A percentile compares a stretch with the other conserved stretches of the same genome.
Evolutionary conservation across 2,888 invertebrate species (phyloP).

Genomic region (Melanargia galathea): DNA sequence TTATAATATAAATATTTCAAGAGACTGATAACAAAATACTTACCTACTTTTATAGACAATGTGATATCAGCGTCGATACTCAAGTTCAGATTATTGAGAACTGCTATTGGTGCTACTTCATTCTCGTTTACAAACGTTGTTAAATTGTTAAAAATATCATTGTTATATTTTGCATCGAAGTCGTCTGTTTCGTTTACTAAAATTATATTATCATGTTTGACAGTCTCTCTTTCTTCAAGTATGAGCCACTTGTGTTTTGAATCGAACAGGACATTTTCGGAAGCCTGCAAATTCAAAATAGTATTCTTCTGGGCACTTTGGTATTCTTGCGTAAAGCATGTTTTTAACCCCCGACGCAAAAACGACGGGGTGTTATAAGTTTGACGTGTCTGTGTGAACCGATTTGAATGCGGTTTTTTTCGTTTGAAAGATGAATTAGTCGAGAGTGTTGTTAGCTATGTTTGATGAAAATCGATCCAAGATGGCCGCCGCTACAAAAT

Average conservation of each 20-base stretch:
- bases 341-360: no score
- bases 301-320: no score
- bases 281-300: constrained; percentile 52
- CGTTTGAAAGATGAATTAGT: no score
- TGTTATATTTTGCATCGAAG: not conserved
- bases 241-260: constrained; percentile 58
- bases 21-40: not conserved
- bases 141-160: no score
- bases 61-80: constrained; percentile 59
- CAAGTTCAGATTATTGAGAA: constrained; percentile 49
- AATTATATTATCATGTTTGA: not conserved
- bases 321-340: no score
- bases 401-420: no score
- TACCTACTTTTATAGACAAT: constrained; percentile 44
- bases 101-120: constrained; percentile 27
- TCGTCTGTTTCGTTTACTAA: not conserved
- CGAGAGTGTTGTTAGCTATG: no score
- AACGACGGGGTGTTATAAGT: no score
- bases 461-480: no score
- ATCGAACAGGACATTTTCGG: constrained; percentile 52
- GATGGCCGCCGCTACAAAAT: no score
- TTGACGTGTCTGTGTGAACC: no score
- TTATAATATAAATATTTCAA: no score
- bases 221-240: constrained; percentile 34
- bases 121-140: not conserved